Percentiles rank a stretch among this genome's conserved stretches.
Conservation (phyloP, 2,888 invertebrate species). For the Aspidiotus destructor region DNA sequence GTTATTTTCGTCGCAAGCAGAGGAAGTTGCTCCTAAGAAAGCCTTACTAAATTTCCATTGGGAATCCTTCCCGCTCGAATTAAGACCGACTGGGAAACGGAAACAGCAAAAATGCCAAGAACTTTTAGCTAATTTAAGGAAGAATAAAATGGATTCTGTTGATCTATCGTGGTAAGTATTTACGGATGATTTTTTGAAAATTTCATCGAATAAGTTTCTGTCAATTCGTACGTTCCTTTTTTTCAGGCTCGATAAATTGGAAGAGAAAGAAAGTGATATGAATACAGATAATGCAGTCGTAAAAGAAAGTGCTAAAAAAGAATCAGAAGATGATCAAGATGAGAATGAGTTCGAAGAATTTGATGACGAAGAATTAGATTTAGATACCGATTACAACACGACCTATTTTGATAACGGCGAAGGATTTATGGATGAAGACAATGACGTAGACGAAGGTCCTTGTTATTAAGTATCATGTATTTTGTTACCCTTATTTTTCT, state of each 20-base stretch:
- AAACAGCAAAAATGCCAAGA: constrained; percentile 30
- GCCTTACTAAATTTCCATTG: constrained; percentile 31
- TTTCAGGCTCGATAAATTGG: constrained; percentile 38
- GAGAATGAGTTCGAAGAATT: constrained; percentile 58
- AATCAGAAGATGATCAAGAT: constrained; percentile 44
- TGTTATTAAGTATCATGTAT: constrained; percentile 49
- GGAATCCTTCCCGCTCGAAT: constrained; percentile 30
- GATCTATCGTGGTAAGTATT: constrained; percentile 20
- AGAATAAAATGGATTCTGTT: constrained; percentile 4
- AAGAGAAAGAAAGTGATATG: constrained; percentile 42
- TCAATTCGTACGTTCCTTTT: background rate
- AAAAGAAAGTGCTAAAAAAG: constrained; percentile 52
- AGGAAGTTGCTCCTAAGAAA: constrained; percentile 26
- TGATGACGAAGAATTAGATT: constrained; percentile 73
- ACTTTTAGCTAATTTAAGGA: constrained; percentile 11
- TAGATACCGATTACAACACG: constrained; percentile 77
- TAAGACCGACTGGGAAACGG: constrained; percentile 28
- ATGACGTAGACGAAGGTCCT: constrained; percentile 73
- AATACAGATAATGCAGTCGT: constrained; percentile 43
- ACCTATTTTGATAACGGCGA: constrained; percentile 84
- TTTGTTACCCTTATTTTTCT: constrained; percentile 18
- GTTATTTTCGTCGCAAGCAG: constrained; percentile 31
- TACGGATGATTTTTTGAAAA: background rate
- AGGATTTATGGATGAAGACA: constrained; percentile 68
- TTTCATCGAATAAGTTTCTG: too few relatives aligned